Percentiles rank a stretch among this genome's conserved stretches.
Conservation (phyloP, 2,797 vertebrate species). For the Rhinella marina region DNA sequence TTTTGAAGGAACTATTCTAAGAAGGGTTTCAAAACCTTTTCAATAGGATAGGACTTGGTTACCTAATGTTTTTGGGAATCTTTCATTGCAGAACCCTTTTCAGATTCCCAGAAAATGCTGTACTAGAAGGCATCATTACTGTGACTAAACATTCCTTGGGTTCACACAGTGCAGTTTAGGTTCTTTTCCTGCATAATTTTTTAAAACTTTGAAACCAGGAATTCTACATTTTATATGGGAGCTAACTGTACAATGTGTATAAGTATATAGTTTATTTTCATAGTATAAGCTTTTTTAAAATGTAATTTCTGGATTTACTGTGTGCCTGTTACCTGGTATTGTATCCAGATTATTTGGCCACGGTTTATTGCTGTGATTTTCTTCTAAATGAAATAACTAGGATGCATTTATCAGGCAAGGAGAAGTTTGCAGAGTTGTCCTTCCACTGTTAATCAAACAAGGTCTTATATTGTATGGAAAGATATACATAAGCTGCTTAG, state of each 20-base stretch:
- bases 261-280: neutral
- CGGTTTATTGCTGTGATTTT: neutral
- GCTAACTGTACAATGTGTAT: neutral
- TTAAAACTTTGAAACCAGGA: neutral
- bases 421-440: slow-evolving; percentile 42
- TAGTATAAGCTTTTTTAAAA: neutral
- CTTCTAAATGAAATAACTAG: slow-evolving; percentile 5
- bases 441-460: slow-evolving; percentile 58
- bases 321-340: neutral
- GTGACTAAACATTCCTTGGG: too few relatives aligned
- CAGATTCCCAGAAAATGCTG: neutral
- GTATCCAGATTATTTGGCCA: neutral
- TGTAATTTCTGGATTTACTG: neutral
- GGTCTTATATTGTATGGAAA: slow-evolving; percentile 52
- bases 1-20: too few relatives aligned
- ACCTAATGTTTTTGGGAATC: neutral
- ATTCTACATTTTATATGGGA: neutral
- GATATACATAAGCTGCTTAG: slow-evolving; percentile 60
- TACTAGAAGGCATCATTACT: neutral
- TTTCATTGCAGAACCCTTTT: neutral
- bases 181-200: too few relatives aligned
- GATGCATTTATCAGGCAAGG: neutral
- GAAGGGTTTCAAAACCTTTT: too few relatives aligned
- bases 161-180: too few relatives aligned
- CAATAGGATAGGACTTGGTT: neutral